These are phyloP conservation scores for Calliopsis andreniformis DNA, from an alignment of 1,140 invertebrate genomes.

Conservation along the genomic window DNA sequence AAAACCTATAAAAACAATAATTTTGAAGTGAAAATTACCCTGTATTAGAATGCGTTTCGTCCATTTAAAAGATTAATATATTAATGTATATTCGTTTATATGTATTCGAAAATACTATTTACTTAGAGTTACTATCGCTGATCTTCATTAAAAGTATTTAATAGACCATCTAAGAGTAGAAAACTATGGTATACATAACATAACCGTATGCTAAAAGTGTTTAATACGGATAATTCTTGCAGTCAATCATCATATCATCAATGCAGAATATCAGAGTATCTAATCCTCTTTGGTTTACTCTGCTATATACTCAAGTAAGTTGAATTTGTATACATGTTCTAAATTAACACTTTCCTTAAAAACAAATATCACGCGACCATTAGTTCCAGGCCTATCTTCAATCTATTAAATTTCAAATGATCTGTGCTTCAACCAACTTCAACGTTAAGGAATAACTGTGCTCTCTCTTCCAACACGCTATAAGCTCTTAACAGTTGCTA, in stretches of 20 bases:
- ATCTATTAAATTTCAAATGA: too few relatives aligned
- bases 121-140: background rate
- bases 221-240: background rate
- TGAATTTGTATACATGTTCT: too few relatives aligned
- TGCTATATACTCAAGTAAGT: too few relatives aligned
- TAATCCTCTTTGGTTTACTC: too few relatives aligned
- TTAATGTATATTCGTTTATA: background rate
- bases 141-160: background rate
- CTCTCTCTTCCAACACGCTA: background rate
- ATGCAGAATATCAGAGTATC: too few relatives aligned
- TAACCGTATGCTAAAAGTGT: background rate
- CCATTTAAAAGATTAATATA: constrained; percentile 42
- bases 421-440: background rate
- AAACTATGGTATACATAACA: background rate
- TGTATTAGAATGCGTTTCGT: constrained; percentile 31
- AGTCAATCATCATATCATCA: too few relatives aligned
- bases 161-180: background rate
- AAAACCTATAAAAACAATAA: background rate
- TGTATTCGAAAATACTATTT: constrained; percentile 1
- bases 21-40: constrained; percentile 32
- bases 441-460: background rate
- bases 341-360: background rate
- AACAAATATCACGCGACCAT: background rate
- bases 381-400: too few relatives aligned
- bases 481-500: background rate